A percentile compares a stretch with the other conserved stretches of the same genome.
These are phyloP conservation scores for Lemur catta DNA, from an alignment of 2,797 vertebrate genomes.

Conservation along the genomic window DNA sequence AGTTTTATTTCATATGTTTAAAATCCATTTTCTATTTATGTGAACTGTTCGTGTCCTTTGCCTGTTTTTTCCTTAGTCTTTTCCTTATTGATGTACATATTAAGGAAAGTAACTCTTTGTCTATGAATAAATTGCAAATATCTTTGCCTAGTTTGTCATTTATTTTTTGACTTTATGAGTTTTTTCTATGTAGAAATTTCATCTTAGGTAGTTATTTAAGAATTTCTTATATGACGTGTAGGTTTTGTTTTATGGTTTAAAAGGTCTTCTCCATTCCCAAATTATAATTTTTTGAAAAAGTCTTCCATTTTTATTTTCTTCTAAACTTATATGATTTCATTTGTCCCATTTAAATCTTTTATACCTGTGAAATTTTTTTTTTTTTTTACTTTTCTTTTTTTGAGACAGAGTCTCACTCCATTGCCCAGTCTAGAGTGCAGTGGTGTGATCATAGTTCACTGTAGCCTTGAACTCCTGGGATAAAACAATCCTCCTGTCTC, in stretches of 20 bases:
- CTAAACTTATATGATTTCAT: background rate
- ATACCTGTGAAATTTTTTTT: background rate
- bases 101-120: constrained; percentile 1
- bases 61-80: background rate
- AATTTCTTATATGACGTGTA: constrained; percentile 3
- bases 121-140: background rate
- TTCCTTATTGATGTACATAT: background rate
- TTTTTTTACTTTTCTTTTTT: background rate
- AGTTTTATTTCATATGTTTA: constrained; percentile 33
- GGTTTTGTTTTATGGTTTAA: background rate
- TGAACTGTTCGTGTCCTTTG: background rate
- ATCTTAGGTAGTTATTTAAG: constrained; percentile 38
- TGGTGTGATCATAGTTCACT: background rate
- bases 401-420: background rate
- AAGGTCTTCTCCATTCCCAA: background rate
- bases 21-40: constrained; percentile 46
- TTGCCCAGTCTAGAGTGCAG: background rate
- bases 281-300: background rate
- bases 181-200: constrained; percentile 26
- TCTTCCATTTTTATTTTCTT: constrained; percentile 17
- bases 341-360: constrained; percentile 2
- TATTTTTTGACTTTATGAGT: background rate
- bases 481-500: background rate
- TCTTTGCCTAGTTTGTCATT: constrained; percentile 15
- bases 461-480: background rate